phyloP scores from a whole-genome alignment of 2,113 vertebrate genomes.

The Phalacrocorax aristotelis region DNA sequence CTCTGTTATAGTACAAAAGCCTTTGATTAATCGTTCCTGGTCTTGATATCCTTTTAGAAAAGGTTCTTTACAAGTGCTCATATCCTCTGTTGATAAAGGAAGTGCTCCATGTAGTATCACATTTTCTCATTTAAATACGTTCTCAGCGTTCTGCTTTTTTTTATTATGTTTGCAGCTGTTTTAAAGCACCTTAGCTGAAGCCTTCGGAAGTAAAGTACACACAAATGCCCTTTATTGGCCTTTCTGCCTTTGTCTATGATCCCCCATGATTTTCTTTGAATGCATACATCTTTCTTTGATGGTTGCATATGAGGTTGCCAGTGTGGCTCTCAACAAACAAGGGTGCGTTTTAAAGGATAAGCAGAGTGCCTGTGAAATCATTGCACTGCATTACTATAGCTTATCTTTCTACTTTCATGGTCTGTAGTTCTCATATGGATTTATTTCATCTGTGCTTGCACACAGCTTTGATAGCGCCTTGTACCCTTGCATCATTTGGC shows the following conservation, averaged over 20 bases:
- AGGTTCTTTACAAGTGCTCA: not conserved
- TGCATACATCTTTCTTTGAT: not conserved
- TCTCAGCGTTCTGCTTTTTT: not conserved
- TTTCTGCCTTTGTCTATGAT: not conserved
- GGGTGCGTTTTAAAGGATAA: constrained; percentile 5
- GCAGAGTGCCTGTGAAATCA: not conserved
- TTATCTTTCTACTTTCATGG: constrained; percentile 26
- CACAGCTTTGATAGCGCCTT: not conserved
- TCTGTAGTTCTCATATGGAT: constrained; percentile 1
- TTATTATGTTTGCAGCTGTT: not conserved
- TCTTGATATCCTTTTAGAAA: not conserved
- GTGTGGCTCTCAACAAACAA: not conserved
- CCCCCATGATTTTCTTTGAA: not conserved
- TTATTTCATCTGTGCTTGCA: constrained; percentile 27
- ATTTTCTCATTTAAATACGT: constrained; percentile 6
- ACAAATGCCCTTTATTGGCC: not conserved
- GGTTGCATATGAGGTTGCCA: not conserved
- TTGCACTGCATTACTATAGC: not conserved
- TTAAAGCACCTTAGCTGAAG: not conserved
- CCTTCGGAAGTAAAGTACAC: not conserved
- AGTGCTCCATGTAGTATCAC: not conserved
- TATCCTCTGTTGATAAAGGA: not conserved
- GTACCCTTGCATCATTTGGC: not conserved
- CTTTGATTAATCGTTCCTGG: not conserved
- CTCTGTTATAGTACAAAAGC: not conserved